Conservation (phyloP, 2,888 invertebrate species). For the Microctonus brassicae region DNA sequence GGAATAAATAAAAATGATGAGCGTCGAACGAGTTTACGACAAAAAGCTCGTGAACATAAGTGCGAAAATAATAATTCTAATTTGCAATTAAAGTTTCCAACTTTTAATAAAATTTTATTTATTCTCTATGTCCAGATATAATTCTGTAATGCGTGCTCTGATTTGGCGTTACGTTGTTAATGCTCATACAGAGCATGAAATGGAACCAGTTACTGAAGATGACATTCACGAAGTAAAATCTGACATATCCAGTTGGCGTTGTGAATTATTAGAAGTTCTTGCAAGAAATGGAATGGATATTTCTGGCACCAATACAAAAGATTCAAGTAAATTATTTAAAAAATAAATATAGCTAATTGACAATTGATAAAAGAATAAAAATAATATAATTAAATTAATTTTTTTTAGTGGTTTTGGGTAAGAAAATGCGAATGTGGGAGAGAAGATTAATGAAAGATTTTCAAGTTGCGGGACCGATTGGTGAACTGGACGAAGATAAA, state of each 20-base stretch:
- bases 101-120: background rate
- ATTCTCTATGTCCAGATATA: constrained; percentile 71
- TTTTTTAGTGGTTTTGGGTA: constrained; percentile 78
- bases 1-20: constrained; percentile 72
- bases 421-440: constrained; percentile 87
- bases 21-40: constrained; percentile 44
- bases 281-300: constrained; percentile 90
- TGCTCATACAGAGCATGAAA: constrained; percentile 86
- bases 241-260: constrained; percentile 92
- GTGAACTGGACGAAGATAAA: constrained; percentile 63
- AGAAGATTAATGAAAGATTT: constrained; percentile 90
- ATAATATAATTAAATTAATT: constrained; percentile 6
- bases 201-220: constrained; percentile 91
- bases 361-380: background rate
- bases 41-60: constrained; percentile 55
- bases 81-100: background rate
- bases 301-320: constrained; percentile 79
- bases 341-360: background rate
- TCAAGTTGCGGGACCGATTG: constrained; percentile 81
- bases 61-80: constrained; percentile 34
- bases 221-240: constrained; percentile 95
- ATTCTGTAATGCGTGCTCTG: constrained; percentile 88
- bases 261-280: constrained; percentile 91
- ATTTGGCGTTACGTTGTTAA: constrained; percentile 94
- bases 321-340: constrained; percentile 74